Evolutionary conservation across 2,797 vertebrate species (phyloP), one percentile per base, ranked within the genome.

Genomic region (Sebastes reedi): DNA sequence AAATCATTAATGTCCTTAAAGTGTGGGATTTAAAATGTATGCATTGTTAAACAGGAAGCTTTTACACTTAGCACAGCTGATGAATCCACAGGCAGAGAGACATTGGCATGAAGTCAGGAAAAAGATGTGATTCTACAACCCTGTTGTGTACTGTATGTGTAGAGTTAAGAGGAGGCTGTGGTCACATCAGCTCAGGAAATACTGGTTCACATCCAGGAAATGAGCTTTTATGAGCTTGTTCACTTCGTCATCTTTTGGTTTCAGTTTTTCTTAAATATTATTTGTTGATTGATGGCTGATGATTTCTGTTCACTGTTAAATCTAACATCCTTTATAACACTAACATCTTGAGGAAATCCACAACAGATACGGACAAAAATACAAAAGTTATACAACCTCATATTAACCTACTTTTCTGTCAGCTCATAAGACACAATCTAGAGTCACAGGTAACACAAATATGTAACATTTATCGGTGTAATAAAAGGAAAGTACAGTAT

Each of bases 121-220:
- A 73, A 77, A 32, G 13, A 64, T 70, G 42, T 65, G 5, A 22
- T 24, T 62, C 32, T 39, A 72, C 8, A 25, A 14, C 39, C 14
- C 2, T 34, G 32, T 32, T 29, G 6, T 66, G 16, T 22, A 7
- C 12, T 13, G 36, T 39, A 39, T 14, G 25, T 56, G 67, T 34
- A 59, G 27, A 54, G 67, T 25, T 68, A 30, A 72, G n/a, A 30
- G 39, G 39, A 42, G 14, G 39, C 39, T 39, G 30, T 4, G 11
- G 34, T 5, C 72, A 65, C 11, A 58, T 79, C 36, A 52, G 1
- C 18, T 82, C 67, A 79, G 72, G 72, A 84, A 77, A 68, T 24
- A 4, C 14, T 42, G 60, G 13, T 27, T 70, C 32, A 55, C 16
- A 66, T 46, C 34, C 86, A 82, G 80, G 70, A 82, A 84, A 72